Conservation (phyloP, 2,888 invertebrate species). For the Chymomyza caudatula region DNA sequence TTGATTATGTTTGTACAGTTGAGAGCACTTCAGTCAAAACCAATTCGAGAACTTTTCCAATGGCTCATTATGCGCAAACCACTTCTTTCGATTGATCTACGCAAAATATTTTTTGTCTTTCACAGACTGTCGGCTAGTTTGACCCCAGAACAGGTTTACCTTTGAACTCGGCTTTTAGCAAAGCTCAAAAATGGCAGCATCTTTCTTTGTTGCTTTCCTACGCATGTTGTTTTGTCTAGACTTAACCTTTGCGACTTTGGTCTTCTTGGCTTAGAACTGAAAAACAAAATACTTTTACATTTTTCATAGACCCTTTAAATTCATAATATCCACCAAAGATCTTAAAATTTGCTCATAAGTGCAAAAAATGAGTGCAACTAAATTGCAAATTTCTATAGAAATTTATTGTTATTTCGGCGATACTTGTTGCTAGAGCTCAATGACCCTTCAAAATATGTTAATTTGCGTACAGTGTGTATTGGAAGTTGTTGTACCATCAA, state of each 20-base stretch:
- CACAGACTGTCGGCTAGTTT: background rate
- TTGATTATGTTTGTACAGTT: background rate
- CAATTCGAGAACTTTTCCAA: background rate
- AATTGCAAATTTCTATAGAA: constrained; percentile 3
- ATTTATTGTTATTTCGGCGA: background rate
- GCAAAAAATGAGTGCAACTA: background rate
- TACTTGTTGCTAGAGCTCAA: background rate
- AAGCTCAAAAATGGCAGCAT: background rate
- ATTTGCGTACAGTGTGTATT: background rate
- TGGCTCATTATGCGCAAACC: background rate
- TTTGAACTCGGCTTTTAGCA: background rate
- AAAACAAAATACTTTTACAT: background rate
- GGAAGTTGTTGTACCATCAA: background rate
- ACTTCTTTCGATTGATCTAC: background rate
- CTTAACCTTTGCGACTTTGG: constrained; percentile 49
- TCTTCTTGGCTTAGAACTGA: background rate
- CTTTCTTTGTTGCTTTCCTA: background rate
- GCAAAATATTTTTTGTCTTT: too few relatives aligned
- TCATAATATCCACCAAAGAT: background rate
- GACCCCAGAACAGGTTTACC: constrained; percentile 29
- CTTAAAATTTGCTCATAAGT: background rate
- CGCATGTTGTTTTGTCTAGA: constrained; percentile 13
- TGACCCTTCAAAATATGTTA: background rate
- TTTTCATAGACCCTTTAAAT: background rate
- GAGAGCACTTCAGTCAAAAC: background rate